phyloP scores from a whole-genome alignment of 2,113 vertebrate species.

The Ia io region DNA sequence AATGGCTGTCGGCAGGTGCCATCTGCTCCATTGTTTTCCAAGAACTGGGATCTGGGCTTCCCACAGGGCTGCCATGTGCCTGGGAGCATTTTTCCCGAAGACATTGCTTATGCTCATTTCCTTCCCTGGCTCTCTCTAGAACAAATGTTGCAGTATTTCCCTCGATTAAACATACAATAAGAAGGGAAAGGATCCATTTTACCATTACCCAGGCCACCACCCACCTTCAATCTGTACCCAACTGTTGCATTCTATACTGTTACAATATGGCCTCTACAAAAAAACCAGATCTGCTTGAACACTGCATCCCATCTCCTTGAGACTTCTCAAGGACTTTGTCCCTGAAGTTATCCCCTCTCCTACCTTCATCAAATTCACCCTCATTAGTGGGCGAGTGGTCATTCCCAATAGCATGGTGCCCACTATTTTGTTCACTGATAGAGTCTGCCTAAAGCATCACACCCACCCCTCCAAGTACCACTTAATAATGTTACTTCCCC shows the following conservation, averaged over 20 bases:
- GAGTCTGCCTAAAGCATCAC: accelerated
- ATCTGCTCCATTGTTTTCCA: slow-evolving; percentile 58
- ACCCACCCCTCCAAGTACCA: not conserved
- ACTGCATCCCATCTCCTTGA: not conserved
- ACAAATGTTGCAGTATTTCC: slow-evolving; percentile 29
- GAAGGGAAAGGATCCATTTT: not conserved
- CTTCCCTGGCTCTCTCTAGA: slow-evolving; percentile 8
- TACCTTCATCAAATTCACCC: not conserved
- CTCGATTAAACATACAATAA: slow-evolving; percentile 40
- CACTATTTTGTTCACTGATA: not conserved
- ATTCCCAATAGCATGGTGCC: not conserved
- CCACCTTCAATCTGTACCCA: not conserved
- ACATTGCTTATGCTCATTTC: slow-evolving; percentile 51
- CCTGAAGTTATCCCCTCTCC: not conserved
- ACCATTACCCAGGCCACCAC: not conserved
- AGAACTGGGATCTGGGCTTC: slow-evolving; percentile 45
- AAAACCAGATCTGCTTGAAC: not conserved
- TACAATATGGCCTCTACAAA: not conserved
- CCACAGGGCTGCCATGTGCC: slow-evolving; percentile 24
- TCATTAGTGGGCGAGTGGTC: accelerated
- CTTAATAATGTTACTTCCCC: not conserved
- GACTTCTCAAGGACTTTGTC: not conserved
- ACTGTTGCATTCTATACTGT: not conserved
- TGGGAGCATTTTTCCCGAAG: slow-evolving; percentile 34
- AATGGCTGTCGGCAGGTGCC: not conserved